Base-by-base conservation (phyloP, 1,140 invertebrate genomes). In the Pseudobourletiella spinata region DNA sequence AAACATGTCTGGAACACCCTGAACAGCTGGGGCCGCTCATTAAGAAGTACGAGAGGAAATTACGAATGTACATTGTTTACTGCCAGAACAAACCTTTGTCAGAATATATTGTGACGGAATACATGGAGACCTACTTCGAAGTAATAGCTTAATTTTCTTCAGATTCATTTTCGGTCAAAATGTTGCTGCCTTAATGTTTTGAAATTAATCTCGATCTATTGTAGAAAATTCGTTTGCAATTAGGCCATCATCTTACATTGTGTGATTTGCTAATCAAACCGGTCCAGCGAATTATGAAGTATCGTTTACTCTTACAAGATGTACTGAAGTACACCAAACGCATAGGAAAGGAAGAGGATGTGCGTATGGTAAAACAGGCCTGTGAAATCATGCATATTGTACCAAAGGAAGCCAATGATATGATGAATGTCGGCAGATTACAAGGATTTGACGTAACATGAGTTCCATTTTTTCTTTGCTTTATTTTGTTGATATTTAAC, bases 11-110 rank as follows among this genome's bases (percentile, higher is more conserved):
- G 68, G 84, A 89, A 68, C 82, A 87, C 67, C 91, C 95, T 1
- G 86, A 88, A 68, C 85, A 89, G 72, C 79, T 95, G 63, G 91
- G 90, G 0, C 81, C 84, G 22, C 77, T 94, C 26, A 92, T 94
- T 74, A 88, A 86, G 68, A 81, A 83, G 52, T 87, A 93, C 76
- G 91, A 97, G 76, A 82, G 91, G 66, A 90, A 95, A 72, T 80
- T 99, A 60, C 86, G 91, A 71, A 95, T 97, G 84, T 84, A 84
- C 78, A 91, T 98, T 64, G 87, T 93, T 51, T 99, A 98, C 78
- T 99, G 96, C 81, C 93, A 98, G 76, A 99, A 99, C 75, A 99
- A 99, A 77, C 95, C 95, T 20, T 91, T 96, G 71, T 98, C 94
- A 4, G 96, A 99, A 76, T 95, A 88, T 76, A 94, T 98, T 69